Evolutionary conservation across 2,888 invertebrate genomes (phyloP).

Genomic region (Chaitophorus viminalis): DNA sequence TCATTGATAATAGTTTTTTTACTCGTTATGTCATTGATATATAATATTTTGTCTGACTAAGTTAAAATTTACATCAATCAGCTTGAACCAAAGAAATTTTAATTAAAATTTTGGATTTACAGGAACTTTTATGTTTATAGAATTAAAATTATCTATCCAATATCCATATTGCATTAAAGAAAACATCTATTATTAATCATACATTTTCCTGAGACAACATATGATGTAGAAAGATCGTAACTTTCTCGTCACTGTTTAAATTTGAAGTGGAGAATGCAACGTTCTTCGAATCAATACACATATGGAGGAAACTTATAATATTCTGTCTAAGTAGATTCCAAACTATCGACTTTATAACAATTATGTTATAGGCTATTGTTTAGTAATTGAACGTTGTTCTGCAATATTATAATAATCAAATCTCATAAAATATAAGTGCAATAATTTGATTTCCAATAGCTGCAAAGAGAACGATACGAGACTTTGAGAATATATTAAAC

Average conservation of each 20-base stretch:
- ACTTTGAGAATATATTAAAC: no score
- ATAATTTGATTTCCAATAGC: not conserved
- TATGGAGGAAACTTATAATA: slow-evolving; percentile 19
- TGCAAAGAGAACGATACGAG: no score
- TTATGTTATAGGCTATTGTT: not conserved
- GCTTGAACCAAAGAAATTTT: not conserved
- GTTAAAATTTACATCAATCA: not conserved
- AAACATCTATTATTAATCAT: not conserved
- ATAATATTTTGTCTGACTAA: no score
- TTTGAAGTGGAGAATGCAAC: not conserved
- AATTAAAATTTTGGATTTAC: not conserved
- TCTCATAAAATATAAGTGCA: not conserved
- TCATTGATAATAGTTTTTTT: no score
- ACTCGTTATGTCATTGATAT: no score
- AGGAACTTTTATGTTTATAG: not conserved
- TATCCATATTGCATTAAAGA: not conserved
- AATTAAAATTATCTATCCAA: not conserved
- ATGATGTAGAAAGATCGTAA: not conserved
- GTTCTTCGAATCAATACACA: not conserved
- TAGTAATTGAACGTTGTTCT: not conserved
- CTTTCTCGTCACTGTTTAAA: not conserved
- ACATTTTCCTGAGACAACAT: not conserved
- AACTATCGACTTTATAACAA: not conserved
- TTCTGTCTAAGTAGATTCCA: slow-evolving; percentile 23
- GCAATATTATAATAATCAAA: slow-evolving; percentile 1